phyloP scores from a whole-genome alignment of 2,888 invertebrate genomes.

The Acronicta alni region DNA sequence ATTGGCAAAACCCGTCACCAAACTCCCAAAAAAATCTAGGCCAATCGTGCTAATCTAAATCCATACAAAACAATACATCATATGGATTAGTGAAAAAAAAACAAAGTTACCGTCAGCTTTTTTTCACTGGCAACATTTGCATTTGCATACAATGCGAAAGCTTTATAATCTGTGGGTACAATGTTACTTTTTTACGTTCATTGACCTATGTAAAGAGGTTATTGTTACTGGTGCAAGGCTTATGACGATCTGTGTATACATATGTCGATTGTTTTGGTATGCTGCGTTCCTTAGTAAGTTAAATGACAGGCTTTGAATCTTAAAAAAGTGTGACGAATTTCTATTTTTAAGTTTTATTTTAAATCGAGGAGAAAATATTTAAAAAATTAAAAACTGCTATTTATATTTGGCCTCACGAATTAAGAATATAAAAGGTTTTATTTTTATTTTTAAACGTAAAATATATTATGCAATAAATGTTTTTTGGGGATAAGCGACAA shows the following conservation, averaged over 20 bases:
- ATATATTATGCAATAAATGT: too few relatives aligned
- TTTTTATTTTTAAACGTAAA: too few relatives aligned
- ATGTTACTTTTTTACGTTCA: constrained; percentile 47
- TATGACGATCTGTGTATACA: constrained; percentile 34
- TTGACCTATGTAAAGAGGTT: constrained; percentile 56
- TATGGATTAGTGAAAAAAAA: constrained; percentile 42
- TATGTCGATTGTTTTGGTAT: constrained; percentile 33
- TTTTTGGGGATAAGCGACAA: too few relatives aligned
- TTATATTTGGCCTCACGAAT: too few relatives aligned
- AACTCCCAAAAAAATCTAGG: constrained; percentile 43
- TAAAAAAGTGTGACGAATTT: constrained; percentile 8
- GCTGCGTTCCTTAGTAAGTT: constrained; percentile 36
- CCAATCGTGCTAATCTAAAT: constrained; percentile 42
- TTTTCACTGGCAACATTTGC: constrained; percentile 44
- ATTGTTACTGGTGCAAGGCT: constrained; percentile 55
- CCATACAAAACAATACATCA: constrained; percentile 55
- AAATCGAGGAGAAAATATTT: too few relatives aligned
- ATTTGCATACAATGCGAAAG: constrained; percentile 68
- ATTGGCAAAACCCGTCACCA: constrained; percentile 25
- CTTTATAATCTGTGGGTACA: constrained; percentile 45
- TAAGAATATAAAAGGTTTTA: too few relatives aligned
- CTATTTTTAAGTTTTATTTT: too few relatives aligned
- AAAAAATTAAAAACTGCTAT: too few relatives aligned
- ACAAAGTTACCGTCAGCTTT: constrained; percentile 41
- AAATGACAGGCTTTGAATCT: constrained; percentile 29